A percentile compares a stretch with the other conserved stretches of the same genome.
Conservation (phyloP, 2,888 invertebrate species). For the Phalera bucephala region DNA sequence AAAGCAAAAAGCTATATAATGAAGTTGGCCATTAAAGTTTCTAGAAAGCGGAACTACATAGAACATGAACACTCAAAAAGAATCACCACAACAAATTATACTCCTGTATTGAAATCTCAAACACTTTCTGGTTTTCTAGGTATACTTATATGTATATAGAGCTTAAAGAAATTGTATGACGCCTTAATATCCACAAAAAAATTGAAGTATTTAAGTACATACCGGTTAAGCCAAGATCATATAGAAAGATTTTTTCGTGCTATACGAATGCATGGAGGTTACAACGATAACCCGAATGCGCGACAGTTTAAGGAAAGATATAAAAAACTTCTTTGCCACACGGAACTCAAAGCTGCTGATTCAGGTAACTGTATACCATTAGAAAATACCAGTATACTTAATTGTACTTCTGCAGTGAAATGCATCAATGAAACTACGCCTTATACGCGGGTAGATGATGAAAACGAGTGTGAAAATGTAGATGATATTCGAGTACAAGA, state of each 20-base stretch:
- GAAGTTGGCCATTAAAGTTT: conserved; percentile 8
- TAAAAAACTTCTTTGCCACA: conserved; percentile 15
- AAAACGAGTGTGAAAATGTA: conserved; percentile 6
- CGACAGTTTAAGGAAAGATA: conserved; percentile 16
- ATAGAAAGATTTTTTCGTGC: conserved; percentile 15
- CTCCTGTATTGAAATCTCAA: conserved; percentile 9
- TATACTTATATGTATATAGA: conserved; percentile 10
- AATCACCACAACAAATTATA: conserved; percentile 9
- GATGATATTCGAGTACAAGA: conserved; percentile 3
- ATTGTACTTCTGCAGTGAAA: conserved; percentile 14
- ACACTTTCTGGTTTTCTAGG: conserved; percentile 11
- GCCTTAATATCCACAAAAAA: conserved; percentile 6
- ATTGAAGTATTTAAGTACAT: conserved; percentile 9
- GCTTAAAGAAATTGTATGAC: conserved; percentile 9
- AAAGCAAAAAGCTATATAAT: conserved; percentile 9
- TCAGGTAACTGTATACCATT: conserved; percentile 19
- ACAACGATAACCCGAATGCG: conserved; percentile 18
- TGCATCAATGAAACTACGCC: conserved; percentile 11
- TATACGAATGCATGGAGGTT: conserved; percentile 16
- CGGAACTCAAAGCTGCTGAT: conserved; percentile 12
- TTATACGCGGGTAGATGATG: conserved; percentile 5
- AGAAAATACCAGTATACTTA: conserved; percentile 17
- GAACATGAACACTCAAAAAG: conserved; percentile 6
- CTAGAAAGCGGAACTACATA: conserved; percentile 9
- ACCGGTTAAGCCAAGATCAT: conserved; percentile 19